Evolutionary conservation across 2,888 invertebrate species (phyloP), one percentile per base, ranked within the genome.

Genomic region (Drosophila cognata): DNA sequence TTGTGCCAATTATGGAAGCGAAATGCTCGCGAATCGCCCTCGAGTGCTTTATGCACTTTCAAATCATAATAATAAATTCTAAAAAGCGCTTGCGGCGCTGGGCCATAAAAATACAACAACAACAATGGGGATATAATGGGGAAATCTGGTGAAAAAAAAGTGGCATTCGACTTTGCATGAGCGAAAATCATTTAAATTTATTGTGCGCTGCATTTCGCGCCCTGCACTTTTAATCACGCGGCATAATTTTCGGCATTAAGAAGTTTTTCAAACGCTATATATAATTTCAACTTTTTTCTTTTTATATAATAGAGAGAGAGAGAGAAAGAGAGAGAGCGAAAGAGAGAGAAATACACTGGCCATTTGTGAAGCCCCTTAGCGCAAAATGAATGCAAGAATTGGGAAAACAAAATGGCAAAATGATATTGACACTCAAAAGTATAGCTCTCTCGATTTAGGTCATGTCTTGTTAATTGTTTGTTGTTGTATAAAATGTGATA

Each of bases 21-120:
- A 86, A 87, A 84, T 88, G 89, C 86, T 87, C 90, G 79, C 83
- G 77, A 86, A 79, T 83, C 77, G 77, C 89, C 84, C 89, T 81
- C 90, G 61, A 90, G 90, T 86, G 89, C 77, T 90, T 89, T 87
- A 81, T 86, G 89, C 90, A 88, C 90, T 87, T 83, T 90, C 89
- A 88, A 87, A 87, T 90, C 90, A 86, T 85, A 86, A 87, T 87
- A 90, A 85, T 87, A 90, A 87, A 83, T 87, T 75, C 81, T 63
- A 79, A 84, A 46, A 84, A 74, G 82, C 77, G 79, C 82, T 72
- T 50, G 71, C 70, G 61, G 88, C 78, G 71, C 70, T 79, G 72
- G 65, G 51, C 68, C 63, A 68, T 52, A 68, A 74, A 67, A 59
- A 73, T 64, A 55, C 63, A 70, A 73, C 69, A 62, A 58, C 52